phyloP scores from a whole-genome alignment of 2,797 vertebrate genomes.

The Acanthornis magna region DNA sequence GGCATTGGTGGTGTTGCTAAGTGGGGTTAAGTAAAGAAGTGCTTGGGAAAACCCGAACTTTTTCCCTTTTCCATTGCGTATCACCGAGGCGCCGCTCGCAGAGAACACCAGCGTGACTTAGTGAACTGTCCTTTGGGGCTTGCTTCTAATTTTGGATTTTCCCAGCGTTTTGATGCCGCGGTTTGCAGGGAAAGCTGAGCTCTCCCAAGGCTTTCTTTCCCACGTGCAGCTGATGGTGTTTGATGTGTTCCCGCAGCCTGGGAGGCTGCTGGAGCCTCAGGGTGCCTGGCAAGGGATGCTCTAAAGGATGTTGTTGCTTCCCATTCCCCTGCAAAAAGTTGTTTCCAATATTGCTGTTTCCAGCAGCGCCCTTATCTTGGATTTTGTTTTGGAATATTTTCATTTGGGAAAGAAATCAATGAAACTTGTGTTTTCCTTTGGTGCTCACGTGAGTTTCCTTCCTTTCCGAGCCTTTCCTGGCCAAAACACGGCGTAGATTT shows the following conservation, averaged over 20 bases:
- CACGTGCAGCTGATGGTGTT: neutral
- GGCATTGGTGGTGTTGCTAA: neutral
- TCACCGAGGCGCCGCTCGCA: neutral
- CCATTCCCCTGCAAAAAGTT: neutral
- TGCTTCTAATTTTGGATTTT: neutral
- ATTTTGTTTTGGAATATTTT: neutral
- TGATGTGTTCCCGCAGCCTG: too few species aligned
- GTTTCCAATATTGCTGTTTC: neutral
- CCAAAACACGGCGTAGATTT: accelerated
- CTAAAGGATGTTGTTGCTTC: neutral
- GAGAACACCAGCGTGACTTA: accelerated
- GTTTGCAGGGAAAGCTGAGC: neutral
- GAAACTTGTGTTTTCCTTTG: neutral
- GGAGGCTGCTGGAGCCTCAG: neutral
- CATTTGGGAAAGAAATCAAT: neutral
- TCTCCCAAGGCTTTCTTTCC: neutral
- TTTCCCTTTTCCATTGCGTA: accelerated
- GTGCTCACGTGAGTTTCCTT: neutral
- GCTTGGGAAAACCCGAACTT: neutral
- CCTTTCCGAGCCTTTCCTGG: neutral
- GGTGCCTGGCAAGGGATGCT: neutral
- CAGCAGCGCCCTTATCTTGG: neutral
- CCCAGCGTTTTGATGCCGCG: accelerated
- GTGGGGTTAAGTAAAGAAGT: neutral
- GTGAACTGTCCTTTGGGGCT: neutral